Evolutionary conservation across 2,888 invertebrate species (phyloP).

Genomic region (Petrolisthes cinctipes): DNA sequence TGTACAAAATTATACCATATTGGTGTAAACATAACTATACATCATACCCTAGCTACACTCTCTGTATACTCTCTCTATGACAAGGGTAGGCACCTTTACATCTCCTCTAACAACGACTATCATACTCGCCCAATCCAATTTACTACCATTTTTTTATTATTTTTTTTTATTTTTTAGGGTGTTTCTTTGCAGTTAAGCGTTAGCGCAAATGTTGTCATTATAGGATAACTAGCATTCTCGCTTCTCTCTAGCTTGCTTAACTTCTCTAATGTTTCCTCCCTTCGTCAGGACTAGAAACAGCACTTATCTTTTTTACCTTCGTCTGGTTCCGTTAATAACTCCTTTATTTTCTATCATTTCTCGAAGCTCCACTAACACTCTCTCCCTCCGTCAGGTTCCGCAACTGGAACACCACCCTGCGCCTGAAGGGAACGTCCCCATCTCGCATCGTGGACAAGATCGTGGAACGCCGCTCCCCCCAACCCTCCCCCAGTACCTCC

Average conservation of each 20-base stretch:
- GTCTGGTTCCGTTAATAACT: not conserved
- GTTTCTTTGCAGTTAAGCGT: no score
- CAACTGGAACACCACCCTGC: conserved; percentile 87
- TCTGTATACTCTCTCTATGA: no score
- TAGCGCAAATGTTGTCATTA: no score
- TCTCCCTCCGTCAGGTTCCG: conserved; percentile 77
- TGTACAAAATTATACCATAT: no score
- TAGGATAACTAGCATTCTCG: no score
- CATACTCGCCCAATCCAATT: no score
- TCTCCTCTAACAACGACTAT: no score
- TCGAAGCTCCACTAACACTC: not conserved
- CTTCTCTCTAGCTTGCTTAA: not conserved
- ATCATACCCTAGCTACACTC: no score
- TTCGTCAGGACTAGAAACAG: not conserved
- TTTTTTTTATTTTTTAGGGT: no score
- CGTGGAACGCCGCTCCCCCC: conserved; percentile 71
- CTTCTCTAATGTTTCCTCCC: not conserved
- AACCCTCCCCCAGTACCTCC: conserved; percentile 54
- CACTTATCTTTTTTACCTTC: not conserved
- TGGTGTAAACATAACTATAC: no score
- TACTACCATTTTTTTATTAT: no score
- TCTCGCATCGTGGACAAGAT: conserved; percentile 71
- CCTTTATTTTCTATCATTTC: not conserved
- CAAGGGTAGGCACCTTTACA: no score
- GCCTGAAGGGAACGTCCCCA: conserved; percentile 73